A percentile compares a stretch with the other conserved stretches of the same genome.
phyloP scores from a whole-genome alignment of 2,888 invertebrate genomes.

The Acronicta psi region DNA sequence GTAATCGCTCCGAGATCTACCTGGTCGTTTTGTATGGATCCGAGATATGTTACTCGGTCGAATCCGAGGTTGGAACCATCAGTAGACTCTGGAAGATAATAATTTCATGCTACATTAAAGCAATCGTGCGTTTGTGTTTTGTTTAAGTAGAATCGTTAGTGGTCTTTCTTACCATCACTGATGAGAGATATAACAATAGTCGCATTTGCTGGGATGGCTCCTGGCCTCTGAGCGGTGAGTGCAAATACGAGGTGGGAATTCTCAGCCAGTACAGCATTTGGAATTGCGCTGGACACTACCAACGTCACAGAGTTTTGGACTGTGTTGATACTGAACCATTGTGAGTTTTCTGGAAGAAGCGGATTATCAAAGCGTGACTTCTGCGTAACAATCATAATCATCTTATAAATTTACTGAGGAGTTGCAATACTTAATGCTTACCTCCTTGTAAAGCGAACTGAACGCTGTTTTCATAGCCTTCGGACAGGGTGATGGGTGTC shows the following conservation, averaged over 20 bases:
- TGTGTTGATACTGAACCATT: constrained; percentile 15
- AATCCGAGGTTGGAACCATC: constrained; percentile 2
- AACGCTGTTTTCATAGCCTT: constrained; percentile 52
- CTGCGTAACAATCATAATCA: too few relatives aligned
- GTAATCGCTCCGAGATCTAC: constrained; percentile 50
- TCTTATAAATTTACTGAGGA: too few relatives aligned
- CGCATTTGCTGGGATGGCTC: constrained; percentile 38
- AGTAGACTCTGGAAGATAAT: constrained; percentile 9
- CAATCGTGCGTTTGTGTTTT: too few relatives aligned
- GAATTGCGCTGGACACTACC: constrained; percentile 27
- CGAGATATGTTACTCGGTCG: constrained; percentile 30
- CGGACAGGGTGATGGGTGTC: constrained; percentile 36
- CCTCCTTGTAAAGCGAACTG: constrained; percentile 57
- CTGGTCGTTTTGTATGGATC: constrained; percentile 30
- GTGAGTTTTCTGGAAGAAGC: constrained; percentile 20
- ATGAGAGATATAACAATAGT: constrained; percentile 48
- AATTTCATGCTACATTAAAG: neutral
- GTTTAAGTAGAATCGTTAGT: too few relatives aligned
- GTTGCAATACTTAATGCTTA: constrained; percentile 19
- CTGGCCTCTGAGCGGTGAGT: constrained; percentile 41
- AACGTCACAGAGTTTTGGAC: constrained; percentile 23
- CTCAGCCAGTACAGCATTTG: constrained; percentile 37
- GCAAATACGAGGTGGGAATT: constrained; percentile 32
- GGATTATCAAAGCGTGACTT: neutral
- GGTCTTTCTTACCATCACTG: constrained; percentile 8